Conservation (phyloP, 2,113 vertebrate genomes). For the Rynchops niger region DNA sequence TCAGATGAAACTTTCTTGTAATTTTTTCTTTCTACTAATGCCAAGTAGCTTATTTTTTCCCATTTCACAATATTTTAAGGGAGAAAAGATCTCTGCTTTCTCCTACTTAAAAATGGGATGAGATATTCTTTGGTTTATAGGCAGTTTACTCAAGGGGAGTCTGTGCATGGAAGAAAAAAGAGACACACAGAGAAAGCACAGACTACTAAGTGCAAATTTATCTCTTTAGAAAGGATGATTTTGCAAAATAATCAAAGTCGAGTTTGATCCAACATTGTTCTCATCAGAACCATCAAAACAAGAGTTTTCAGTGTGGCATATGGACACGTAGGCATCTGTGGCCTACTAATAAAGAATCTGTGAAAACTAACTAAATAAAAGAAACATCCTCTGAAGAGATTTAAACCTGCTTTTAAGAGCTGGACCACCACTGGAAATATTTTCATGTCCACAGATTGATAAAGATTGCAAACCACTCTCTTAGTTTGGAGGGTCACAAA, state of each 20-base stretch:
- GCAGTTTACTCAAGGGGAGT: neutral
- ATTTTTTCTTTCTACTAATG: neutral
- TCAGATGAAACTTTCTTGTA: neutral
- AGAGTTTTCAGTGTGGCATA: neutral
- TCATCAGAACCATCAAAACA: neutral
- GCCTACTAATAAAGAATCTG: slow-evolving; percentile 18
- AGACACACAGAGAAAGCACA: neutral
- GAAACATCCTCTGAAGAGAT: neutral
- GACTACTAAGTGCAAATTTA: neutral
- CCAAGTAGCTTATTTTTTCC: neutral
- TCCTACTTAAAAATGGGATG: neutral
- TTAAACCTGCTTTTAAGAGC: neutral
- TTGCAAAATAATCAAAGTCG: neutral
- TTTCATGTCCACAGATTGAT: neutral
- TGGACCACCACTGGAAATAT: neutral
- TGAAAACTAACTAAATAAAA: neutral
- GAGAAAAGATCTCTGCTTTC: neutral
- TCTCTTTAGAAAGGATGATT: neutral
- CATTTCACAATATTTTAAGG: neutral
- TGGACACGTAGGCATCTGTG: neutral
- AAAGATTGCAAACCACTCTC: neutral
- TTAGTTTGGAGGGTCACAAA: neutral
- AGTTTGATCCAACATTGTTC: neutral
- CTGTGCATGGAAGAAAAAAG: neutral
- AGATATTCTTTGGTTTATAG: neutral